Evolutionary conservation across 1,140 invertebrate species (phyloP).

Genomic region (Propsilocerus akamusi): DNA sequence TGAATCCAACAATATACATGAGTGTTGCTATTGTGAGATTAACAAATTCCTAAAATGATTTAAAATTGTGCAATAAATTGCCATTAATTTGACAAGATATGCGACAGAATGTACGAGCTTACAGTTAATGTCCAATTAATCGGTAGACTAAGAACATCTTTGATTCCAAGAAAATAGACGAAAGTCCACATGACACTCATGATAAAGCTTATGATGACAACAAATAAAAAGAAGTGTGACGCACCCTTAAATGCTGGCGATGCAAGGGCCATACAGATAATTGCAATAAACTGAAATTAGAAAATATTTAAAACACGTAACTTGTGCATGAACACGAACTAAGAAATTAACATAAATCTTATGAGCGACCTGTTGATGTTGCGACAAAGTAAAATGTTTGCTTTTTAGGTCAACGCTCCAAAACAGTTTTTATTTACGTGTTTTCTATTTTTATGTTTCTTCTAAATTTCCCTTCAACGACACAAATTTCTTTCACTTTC

Average conservation of each 20-base stretch:
- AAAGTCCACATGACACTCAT: constrained; percentile 61
- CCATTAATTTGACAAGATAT: neutral
- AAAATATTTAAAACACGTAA: too few species aligned
- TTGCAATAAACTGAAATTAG: constrained; percentile 53
- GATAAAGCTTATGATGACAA: constrained; percentile 61
- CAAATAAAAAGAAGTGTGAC: constrained; percentile 68
- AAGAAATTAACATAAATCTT: too few species aligned
- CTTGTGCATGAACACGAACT: too few species aligned
- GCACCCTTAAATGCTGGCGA: constrained; percentile 38
- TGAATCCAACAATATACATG: constrained; percentile 59
- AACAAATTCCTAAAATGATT: constrained; percentile 48
- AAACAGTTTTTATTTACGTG: too few species aligned
- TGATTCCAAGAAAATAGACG: constrained; percentile 58
- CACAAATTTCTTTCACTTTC: too few species aligned
- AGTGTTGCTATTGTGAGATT: constrained; percentile 49
- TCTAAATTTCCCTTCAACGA: too few species aligned
- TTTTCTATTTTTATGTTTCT: too few species aligned
- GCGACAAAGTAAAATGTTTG: too few species aligned
- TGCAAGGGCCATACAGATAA: constrained; percentile 58
- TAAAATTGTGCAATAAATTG: constrained; percentile 13
- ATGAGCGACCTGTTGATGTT: too few species aligned
- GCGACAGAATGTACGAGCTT: constrained; percentile 22
- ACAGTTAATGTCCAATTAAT: constrained; percentile 72
- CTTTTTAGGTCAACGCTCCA: too few species aligned
- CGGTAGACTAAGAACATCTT: constrained; percentile 53